Conservation (phyloP, 2,888 invertebrate species). For the Folsomia manolachei region DNA sequence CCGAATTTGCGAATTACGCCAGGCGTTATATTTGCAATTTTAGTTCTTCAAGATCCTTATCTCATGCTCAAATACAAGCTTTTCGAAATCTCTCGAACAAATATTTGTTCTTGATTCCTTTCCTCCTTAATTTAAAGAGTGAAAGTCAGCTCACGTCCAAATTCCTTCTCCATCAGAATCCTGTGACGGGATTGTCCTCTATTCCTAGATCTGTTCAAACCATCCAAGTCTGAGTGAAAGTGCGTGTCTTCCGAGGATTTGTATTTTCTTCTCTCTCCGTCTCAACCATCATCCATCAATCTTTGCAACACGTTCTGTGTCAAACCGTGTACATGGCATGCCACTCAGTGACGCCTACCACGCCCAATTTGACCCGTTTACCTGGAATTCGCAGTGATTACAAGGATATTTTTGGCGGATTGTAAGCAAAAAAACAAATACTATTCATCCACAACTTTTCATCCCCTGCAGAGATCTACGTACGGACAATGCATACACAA, state of each 20-base stretch:
- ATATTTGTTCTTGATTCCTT: neutral
- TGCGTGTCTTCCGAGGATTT: neutral
- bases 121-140: neutral
- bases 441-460: too few species aligned
- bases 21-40: neutral
- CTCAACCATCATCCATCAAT: neutral
- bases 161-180: neutral
- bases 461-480: neutral
- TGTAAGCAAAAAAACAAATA: neutral
- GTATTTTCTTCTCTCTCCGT: neutral
- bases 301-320: neutral
- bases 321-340: too few species aligned
- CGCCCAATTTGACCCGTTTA: neutral
- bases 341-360: too few species aligned
- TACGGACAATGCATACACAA: too few species aligned
- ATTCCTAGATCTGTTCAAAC: too few species aligned
- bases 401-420: neutral
- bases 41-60: neutral
- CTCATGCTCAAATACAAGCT: too few species aligned
- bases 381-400: neutral
- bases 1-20: too few species aligned
- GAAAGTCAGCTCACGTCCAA: neutral
- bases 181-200: too few species aligned
- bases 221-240: neutral
- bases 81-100: too few species aligned